Evolutionary conservation across 37 sponge, comb jelly and placozoan species (phyloP).

Genomic region (Aplysina aerophoba): DNA sequence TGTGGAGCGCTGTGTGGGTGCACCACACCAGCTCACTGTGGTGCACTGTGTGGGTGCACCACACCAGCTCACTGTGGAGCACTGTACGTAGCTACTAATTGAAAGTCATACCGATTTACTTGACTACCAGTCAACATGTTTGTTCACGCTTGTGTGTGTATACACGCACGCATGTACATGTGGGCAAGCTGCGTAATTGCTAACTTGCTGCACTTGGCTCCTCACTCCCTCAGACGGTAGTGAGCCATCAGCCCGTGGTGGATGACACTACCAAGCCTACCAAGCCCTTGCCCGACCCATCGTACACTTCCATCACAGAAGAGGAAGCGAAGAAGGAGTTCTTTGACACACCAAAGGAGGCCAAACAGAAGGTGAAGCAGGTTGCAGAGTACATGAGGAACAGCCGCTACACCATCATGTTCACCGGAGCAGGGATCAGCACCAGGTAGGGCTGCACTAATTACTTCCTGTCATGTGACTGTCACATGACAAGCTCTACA

Average conservation of each 20-base stretch:
- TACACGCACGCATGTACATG: not conserved
- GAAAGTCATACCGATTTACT: too few species aligned
- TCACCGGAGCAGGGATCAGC: conserved; percentile 92
- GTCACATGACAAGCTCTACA: too few species aligned
- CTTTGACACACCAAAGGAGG: conserved; percentile 67
- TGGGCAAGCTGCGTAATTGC: not conserved
- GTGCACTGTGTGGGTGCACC: too few species aligned
- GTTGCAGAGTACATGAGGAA: conserved; percentile 67
- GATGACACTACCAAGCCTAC: not conserved
- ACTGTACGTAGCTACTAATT: too few species aligned
- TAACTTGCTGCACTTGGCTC: not conserved
- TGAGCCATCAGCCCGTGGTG: conserved; percentile 46
- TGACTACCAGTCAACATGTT: too few species aligned
- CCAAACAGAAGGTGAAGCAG: conserved; percentile 61
- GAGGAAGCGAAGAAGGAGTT: conserved; percentile 87
- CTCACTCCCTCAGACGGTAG: conserved; percentile 50
- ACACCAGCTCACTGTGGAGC: too few species aligned
- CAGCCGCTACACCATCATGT: conserved; percentile 70
- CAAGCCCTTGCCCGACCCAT: conserved; percentile 16
- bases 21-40: too few species aligned
- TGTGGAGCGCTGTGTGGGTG: too few species aligned
- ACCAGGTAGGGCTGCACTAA: conserved; percentile 58
- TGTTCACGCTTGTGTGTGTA: too few species aligned
- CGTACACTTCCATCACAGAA: conserved; percentile 65
- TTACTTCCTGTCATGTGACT: too few species aligned